phyloP scores from a whole-genome alignment of 2,888 invertebrate genomes.

The Oasisia sp. region DNA sequence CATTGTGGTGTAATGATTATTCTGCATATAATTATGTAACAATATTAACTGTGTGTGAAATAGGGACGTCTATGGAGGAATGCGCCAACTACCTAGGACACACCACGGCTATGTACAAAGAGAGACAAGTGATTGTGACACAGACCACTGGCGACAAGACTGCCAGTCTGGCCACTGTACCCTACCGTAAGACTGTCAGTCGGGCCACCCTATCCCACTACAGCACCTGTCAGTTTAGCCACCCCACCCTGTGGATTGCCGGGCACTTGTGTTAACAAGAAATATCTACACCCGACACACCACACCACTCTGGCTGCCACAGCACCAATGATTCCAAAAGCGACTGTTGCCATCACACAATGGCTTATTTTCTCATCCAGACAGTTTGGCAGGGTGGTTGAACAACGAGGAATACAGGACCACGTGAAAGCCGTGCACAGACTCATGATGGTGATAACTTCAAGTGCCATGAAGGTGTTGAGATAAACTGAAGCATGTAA shows the following conservation, averaged over 20 bases:
- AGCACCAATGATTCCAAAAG: neutral
- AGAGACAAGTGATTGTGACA: neutral
- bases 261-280: neutral
- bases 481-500: neutral
- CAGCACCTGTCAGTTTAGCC: too few relatives aligned
- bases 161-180: neutral
- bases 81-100: neutral
- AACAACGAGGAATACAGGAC: neutral
- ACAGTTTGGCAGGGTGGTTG: neutral
- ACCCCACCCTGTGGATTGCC: too few relatives aligned
- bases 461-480: neutral
- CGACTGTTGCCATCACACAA: neutral
- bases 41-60: neutral
- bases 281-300: neutral
- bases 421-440: neutral
- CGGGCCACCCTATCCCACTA: too few relatives aligned
- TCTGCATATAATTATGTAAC: conserved; percentile 1
- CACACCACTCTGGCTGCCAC: neutral
- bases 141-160: neutral
- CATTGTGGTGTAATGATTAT: neutral
- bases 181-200: too few relatives aligned
- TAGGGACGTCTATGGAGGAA: neutral
- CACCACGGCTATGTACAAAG: neutral
- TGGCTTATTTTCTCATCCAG: neutral
- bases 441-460: neutral